Base-by-base conservation (phyloP, 2,888 invertebrate genomes). In the Drosophila affinis region DNA sequence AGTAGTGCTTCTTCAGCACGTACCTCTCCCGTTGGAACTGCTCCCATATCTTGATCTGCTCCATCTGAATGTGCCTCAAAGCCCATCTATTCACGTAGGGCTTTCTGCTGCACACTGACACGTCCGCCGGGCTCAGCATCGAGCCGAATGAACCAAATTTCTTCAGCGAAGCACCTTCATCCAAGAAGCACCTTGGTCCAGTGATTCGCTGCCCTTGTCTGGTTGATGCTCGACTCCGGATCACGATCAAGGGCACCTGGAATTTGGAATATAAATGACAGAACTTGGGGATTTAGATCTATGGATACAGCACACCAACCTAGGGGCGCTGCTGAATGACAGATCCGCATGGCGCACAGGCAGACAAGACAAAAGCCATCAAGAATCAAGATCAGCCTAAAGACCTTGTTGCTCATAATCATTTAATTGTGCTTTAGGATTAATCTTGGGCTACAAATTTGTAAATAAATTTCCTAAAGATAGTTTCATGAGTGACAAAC, bases 1-100 rank as follows among this genome's bases (percentile, higher is more conserved):
- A 84, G 70, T 75, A 85, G 1, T 75, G 71, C 7, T 77, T 73
- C 59, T 71, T 74, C 21, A 71, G 64, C 9, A 63, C 63, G 57
- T 73, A 71, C 4, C 73, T 64, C 14, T 62, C 49, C 0, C 62
- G 62, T 7, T 63, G 62, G 12, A 62, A 62, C 21, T 62, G 48
- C 44, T 62, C 62, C 29, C 63, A 62, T 6, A 62, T 62, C n/a
- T 39, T 64, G 5, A 62, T 55, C 69, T 51, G 69, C 14, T 67
- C 56, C 69, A 67, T 17, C n/a, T 67, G 65, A 18, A 55, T 67
- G 9, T 68, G n/a, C 18, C 49, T 55, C 0, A 67, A 27, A 0
- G 69, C 65, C 7, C 4, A 18, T 12, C 24, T 18, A 67, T 18
- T 69, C 17, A 67, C 49, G 9, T 49, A 68, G 49, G 49, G 44